Evolutionary conservation across 2,113 vertebrate species (phyloP), one percentile per base, ranked within the genome.

Genomic region (Corvus cornix): DNA sequence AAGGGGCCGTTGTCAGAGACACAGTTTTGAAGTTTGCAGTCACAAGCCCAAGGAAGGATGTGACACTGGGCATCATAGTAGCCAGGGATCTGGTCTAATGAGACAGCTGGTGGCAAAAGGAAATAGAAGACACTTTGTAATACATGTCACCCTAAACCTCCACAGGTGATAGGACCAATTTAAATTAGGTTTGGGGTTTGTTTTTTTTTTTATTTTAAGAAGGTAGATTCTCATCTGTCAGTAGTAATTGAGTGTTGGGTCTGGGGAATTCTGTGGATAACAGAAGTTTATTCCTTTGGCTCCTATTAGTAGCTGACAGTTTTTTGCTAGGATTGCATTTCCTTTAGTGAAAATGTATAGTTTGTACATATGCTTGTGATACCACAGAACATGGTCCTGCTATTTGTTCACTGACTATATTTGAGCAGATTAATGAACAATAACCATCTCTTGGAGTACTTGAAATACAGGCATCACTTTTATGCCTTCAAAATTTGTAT

Each of bases 1-100:
- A 68, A 98, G 97, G 96, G 98, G 96, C 27, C 67, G 48, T n/a
- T 95, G 84, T 43, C 96, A 98, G 10, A 96, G 90, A 4, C 70
- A 82, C 49, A 95, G 92, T 73, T 97, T 97, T 85, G 98, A 98
- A 62, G 94, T 93, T 66, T 98, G 97, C 84, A 95, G 93, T 83
- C 95, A 96, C 11, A 96, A 98, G 89, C 97, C 96, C 90, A 88
- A 53, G 77, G 93, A 88, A 95, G 95, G 97, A 68, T 97, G 87
- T 78, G 98, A 98, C 16, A 80, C 80, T 52, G 96, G 87, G 35
- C 93, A 91, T 80, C 97, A 98, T 72, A 98, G 98, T 97, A 99
- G 98, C 98, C 98, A 99, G 96, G 98, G 98, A 13, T 99, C 98
- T 6, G 98, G 98, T 18, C 97, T 84, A 97, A 97, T 49, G 97